Evolutionary conservation across 2,797 vertebrate species (phyloP), one percentile per base, ranked within the genome.

Genomic region (Esox masquinongy): DNA sequence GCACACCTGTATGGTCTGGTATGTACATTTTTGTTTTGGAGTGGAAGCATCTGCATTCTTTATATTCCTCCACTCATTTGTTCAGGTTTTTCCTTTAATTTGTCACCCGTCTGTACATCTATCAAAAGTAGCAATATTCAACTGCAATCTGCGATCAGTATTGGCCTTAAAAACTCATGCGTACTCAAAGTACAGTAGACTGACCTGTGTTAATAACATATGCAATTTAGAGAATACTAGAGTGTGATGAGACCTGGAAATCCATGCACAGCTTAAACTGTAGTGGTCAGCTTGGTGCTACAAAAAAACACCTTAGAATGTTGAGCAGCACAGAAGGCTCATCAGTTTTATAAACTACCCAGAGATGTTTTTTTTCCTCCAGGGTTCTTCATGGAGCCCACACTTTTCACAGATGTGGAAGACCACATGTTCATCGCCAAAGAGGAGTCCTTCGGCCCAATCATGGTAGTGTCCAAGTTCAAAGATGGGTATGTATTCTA

Each of bases 351-450:
- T 6, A 4, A 66, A 66, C 63, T 16, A 34, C 63, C 24, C 15
- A 5, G 1, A 24, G 22, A 14, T 12, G 22, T 3, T n/a, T 22
- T 47, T 24, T 12, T 61, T 17, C 22, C 56, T 24, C 74, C 79
- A 99, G 97, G 98, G 64, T 99, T 93, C 81, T 99, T 99, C 88
- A 98, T 99, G 97, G 96, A 98, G 88, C 98, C 98, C 5, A 99
- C 98, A 0, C 95, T 99, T 47, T 97, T 99, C 86, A 97, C 95
- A 1, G 89, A 92, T 0, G 97, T 99, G 80, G 97, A 98, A 88
- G 98, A 99, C 80, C 95, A 99, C 85, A 99, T 99, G 98, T 96
- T 95, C 83, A 90, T 99, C 24, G 98, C 97, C 83, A 94, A 94
- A 90, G 97, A 99, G 82, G 98, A 99, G 79, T 99, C 98, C 26